Conservation (phyloP, 2,888 invertebrate genomes). For the Oxycera nigricornis region DNA sequence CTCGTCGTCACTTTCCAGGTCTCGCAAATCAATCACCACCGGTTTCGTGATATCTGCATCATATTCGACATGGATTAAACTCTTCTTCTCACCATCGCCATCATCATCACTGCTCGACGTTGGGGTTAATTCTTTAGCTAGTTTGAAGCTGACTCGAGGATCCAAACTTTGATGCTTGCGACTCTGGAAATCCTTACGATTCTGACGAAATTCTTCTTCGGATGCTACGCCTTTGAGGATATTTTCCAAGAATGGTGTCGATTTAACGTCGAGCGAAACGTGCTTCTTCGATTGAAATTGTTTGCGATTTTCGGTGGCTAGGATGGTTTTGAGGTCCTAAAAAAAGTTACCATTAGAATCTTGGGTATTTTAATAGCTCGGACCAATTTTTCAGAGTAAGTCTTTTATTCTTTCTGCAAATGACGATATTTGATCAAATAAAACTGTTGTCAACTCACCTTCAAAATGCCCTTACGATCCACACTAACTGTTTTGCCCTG, state of each 20-base stretch:
- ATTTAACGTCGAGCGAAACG: conserved; percentile 60
- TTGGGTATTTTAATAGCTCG: too few species aligned
- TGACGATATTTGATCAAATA: not conserved
- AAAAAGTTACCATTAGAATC: conserved; percentile 11
- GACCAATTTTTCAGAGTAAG: not conserved
- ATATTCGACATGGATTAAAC: conserved; percentile 58
- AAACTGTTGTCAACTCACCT: conserved; percentile 49
- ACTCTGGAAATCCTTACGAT: conserved; percentile 60
- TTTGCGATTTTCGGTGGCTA: conserved; percentile 59
- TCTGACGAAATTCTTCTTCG: conserved; percentile 61
- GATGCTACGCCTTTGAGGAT: conserved; percentile 61
- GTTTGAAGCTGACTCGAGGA: conserved; percentile 60
- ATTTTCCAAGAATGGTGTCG: conserved; percentile 60
- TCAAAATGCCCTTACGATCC: conserved; percentile 62
- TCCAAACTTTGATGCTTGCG: conserved; percentile 62
- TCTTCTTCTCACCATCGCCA: conserved; percentile 59
- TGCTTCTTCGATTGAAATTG: conserved; percentile 62
- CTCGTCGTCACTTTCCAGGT: conserved; percentile 58
- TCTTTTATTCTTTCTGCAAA: not conserved
- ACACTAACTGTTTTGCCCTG: conserved; percentile 61
- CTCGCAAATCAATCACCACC: conserved; percentile 60
- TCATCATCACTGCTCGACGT: conserved; percentile 59
- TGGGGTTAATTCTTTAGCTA: conserved; percentile 60
- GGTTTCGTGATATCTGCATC: conserved; percentile 61
- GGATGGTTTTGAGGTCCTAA: conserved; percentile 58